These are phyloP conservation scores for Lerista edwardsae DNA, from an alignment of 2,797 vertebrate species.

Conservation along the genomic window DNA sequence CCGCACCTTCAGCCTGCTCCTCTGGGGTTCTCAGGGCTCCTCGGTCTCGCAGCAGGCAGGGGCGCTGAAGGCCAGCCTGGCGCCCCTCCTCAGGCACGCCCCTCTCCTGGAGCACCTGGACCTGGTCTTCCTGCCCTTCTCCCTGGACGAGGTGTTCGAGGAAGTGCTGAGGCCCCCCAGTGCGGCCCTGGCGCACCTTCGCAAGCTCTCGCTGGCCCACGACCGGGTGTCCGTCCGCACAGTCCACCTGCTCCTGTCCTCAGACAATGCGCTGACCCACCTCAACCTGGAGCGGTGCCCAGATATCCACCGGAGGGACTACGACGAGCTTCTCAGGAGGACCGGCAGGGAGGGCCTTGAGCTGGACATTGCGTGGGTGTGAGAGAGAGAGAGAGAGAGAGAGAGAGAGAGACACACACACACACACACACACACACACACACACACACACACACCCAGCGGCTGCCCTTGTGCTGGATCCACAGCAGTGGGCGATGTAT, in stretches of 20 bases:
- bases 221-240: slow-evolving; percentile 37
- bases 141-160: slow-evolving; percentile 70
- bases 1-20: slow-evolving; percentile 43
- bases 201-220: slow-evolving; percentile 50
- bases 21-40: fast-evolving
- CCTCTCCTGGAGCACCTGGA: slow-evolving; percentile 73
- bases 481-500: neutral
- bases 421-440: too few relatives aligned
- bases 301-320: slow-evolving; percentile 62
- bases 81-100: slow-evolving; percentile 72
- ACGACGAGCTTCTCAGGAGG: slow-evolving; percentile 37
- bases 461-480: neutral
- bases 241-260: slow-evolving; percentile 48
- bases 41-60: slow-evolving; percentile 57
- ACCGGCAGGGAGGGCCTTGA: slow-evolving; percentile 40
- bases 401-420: too few relatives aligned
- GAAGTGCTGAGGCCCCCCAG: neutral
- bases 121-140: slow-evolving; percentile 77
- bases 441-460: too few relatives aligned
- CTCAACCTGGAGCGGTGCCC: slow-evolving; percentile 67
- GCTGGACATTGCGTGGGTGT: slow-evolving; percentile 62
- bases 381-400: too few relatives aligned
- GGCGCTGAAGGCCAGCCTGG: slow-evolving; percentile 70
- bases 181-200: slow-evolving; percentile 33
- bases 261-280: slow-evolving; percentile 32